phyloP scores from a whole-genome alignment of 2,888 invertebrate genomes.

The Monoplex corrugatus region DNA sequence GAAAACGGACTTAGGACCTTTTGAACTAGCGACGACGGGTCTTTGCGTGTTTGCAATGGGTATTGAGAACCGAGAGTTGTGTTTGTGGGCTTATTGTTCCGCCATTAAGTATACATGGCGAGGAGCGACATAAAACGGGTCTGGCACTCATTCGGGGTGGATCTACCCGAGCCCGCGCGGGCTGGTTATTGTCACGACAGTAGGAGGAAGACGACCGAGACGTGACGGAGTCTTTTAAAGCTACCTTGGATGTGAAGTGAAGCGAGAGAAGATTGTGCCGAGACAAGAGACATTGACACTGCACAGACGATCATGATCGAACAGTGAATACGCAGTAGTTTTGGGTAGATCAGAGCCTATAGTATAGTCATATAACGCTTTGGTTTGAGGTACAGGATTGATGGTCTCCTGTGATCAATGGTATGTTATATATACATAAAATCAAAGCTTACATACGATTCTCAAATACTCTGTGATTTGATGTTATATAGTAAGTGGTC shows the following conservation, averaged over 20 bases:
- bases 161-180: no score
- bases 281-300: conserved; percentile 3
- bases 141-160: neutral
- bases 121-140: neutral
- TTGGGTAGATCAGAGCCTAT: no score
- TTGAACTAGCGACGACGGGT: neutral
- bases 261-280: conserved; percentile 10
- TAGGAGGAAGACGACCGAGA: neutral
- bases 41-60: neutral
- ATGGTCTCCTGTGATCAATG: no score
- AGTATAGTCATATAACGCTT: neutral
- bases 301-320: neutral
- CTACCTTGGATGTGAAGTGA: conserved; percentile 3
- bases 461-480: no score
- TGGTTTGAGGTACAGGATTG: no score
- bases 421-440: neutral
- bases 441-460: neutral
- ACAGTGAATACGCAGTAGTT: neutral
- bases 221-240: conserved; percentile 15
- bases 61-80: neutral
- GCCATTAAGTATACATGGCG: neutral
- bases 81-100: conserved; percentile 20
- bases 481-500: neutral
- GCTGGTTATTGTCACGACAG: no score
- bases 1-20: neutral